These are phyloP conservation scores for Drosophila lowei DNA, from an alignment of 1,140 invertebrate genomes.

Conservation along the genomic window DNA sequence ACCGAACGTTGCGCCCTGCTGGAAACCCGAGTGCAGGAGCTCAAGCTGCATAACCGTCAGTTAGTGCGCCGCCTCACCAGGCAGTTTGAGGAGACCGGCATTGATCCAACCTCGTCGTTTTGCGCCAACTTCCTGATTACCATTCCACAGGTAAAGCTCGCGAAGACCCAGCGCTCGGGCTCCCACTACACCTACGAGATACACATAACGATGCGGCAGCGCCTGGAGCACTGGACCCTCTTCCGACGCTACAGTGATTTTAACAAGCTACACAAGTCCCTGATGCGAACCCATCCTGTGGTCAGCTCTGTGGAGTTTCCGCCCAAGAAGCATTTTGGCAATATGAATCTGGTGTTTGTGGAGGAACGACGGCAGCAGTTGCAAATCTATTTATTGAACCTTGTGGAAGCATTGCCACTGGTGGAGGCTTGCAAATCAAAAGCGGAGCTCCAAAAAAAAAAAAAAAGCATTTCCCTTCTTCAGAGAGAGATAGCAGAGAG, in stretches of 20 bases:
- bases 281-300: slow-evolving; percentile 89
- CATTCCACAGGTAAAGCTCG: slow-evolving; percentile 75
- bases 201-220: slow-evolving; percentile 79
- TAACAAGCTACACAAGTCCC: slow-evolving; percentile 89
- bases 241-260: slow-evolving; percentile 94
- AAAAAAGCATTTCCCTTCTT: slow-evolving; percentile 77
- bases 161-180: slow-evolving; percentile 50
- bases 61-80: slow-evolving; percentile 68
- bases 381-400: slow-evolving; percentile 89
- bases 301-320: slow-evolving; percentile 92
- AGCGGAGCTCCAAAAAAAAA: slow-evolving; percentile 72
- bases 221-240: slow-evolving; percentile 94
- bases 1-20: slow-evolving; percentile 71
- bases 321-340: slow-evolving; percentile 94
- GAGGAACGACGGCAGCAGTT: slow-evolving; percentile 89
- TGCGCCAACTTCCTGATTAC: slow-evolving; percentile 78
- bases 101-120: slow-evolving; percentile 70
- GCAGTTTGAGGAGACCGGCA: slow-evolving; percentile 71
- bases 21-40: slow-evolving; percentile 72
- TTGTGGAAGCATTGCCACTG: slow-evolving; percentile 88
- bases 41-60: slow-evolving; percentile 72
- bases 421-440: slow-evolving; percentile 85
- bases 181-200: slow-evolving; percentile 75
- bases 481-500: slow-evolving; percentile 57
- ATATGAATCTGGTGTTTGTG: slow-evolving; percentile 92